These are phyloP conservation scores for Mus caroli DNA, from an alignment of 2,797 vertebrate genomes.

Conservation along the genomic window DNA sequence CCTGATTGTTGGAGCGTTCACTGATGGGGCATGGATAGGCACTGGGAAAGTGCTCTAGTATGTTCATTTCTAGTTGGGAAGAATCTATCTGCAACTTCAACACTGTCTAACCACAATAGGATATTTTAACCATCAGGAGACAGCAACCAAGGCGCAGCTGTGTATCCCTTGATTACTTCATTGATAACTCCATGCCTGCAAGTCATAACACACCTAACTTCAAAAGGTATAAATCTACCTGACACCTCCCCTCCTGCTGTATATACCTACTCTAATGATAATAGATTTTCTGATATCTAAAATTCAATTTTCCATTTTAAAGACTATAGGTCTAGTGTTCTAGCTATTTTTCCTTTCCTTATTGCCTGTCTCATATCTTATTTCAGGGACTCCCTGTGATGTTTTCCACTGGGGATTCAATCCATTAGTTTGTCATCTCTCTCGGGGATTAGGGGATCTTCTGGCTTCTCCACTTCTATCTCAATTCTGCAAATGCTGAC, in stretches of 20 bases:
- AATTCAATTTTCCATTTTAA: constrained; percentile 41
- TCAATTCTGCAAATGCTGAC: background rate
- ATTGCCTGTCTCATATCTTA: background rate
- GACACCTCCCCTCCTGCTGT: background rate
- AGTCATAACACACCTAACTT: background rate
- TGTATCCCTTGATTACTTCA: background rate
- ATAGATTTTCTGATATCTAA: background rate
- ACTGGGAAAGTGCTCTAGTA: background rate
- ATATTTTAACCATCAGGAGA: background rate
- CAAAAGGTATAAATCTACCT: background rate
- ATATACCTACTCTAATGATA: background rate
- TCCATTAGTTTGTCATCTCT: background rate
- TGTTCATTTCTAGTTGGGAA: background rate
- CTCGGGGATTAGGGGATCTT: background rate
- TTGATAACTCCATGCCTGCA: background rate
- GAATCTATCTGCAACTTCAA: background rate
- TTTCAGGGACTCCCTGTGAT: background rate
- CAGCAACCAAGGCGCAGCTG: background rate
- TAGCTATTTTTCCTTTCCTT: background rate
- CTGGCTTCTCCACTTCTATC: background rate
- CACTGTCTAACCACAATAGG: background rate
- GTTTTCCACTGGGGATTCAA: background rate
- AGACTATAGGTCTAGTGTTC: background rate
- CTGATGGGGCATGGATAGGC: no score
- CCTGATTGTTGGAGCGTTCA: background rate